Base-by-base conservation (phyloP, 1,140 invertebrate species). In the Temnothorax curvispinosus region DNA sequence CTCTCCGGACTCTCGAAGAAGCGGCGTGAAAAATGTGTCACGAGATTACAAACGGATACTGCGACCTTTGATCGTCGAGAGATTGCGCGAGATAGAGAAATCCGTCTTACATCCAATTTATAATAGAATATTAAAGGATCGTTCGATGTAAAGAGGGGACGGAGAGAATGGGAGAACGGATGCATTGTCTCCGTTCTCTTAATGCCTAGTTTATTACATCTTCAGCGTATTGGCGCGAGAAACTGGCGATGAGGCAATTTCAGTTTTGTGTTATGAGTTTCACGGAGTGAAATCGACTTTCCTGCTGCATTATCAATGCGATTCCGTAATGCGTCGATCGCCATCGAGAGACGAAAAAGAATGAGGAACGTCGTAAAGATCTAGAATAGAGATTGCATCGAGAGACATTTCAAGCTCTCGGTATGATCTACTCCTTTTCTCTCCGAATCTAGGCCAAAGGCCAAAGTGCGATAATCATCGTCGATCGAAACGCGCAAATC, bases 191-290 rank as follows among this genome's bases (percentile, higher is more conserved):
- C 69, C 56, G 78, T 32, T 58, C 35, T 41, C 47, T 58, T 50
- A 35, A 74, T 32, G 21, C 62, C 54, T 32, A 50, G 41, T 84
- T 84, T 84, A 84, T 84, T 84, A 84, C 80, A 75, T 62, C 69
- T 58, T 60, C 54, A 13, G 27, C n/a, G 47, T 54, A 67, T 38
- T 44, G 65, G 27, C 52, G 11, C 27, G 27, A 32, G n/a, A 72
- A 44, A 56, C 32, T 74, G 41, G 8, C 27, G 27, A 58, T 44
- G 50, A 56, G 60, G 50, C 50, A 50, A 44, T 32, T 38, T 75
- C 15, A 84, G 69, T 84, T 38, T 62, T n/a, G 41, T 32, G 27
- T 84, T 84, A 84, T 75, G 69, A 84, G 80, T 82, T 74, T 82
- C 41, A 11, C 67, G 11, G 21, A 58, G 27, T 54, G 54, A 52